phyloP scores from a whole-genome alignment of 2,888 invertebrate species.

The Tholera decimalis region DNA sequence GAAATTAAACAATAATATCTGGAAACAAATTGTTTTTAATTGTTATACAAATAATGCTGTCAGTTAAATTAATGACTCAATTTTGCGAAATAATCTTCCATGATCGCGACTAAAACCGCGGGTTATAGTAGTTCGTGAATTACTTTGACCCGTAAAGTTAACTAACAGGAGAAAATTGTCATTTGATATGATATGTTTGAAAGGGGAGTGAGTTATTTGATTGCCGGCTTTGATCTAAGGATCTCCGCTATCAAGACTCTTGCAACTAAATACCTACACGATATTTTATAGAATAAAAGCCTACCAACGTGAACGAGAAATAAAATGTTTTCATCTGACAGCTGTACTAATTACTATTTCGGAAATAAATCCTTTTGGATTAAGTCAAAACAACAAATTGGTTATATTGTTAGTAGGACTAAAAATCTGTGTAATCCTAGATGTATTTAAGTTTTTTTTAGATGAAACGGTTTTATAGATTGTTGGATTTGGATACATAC shows the following conservation, averaged over 20 bases:
- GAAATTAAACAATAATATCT: no score
- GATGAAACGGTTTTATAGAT: no score
- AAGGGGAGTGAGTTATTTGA: background rate
- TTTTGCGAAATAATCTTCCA: background rate
- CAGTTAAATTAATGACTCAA: no score
- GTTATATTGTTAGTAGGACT: background rate
- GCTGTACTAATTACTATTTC: background rate
- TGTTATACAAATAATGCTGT: no score
- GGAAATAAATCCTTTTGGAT: background rate
- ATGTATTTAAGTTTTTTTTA: no score
- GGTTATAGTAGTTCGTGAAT: background rate
- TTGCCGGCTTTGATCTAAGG: background rate
- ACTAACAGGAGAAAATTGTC: background rate
- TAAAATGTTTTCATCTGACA: background rate
- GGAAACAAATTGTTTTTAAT: no score
- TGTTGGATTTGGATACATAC: no score
- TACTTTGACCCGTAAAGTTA: background rate
- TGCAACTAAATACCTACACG: background rate
- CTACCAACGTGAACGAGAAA: no score
- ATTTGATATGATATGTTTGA: constrained; percentile 5
- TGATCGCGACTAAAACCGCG: background rate
- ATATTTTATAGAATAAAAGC: background rate
- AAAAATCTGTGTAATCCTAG: no score
- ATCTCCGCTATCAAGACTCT: background rate
- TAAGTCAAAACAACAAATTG: background rate